Evolutionary conservation across 2,797 vertebrate species (phyloP).

Genomic region (Tadarida brasiliensis): DNA sequence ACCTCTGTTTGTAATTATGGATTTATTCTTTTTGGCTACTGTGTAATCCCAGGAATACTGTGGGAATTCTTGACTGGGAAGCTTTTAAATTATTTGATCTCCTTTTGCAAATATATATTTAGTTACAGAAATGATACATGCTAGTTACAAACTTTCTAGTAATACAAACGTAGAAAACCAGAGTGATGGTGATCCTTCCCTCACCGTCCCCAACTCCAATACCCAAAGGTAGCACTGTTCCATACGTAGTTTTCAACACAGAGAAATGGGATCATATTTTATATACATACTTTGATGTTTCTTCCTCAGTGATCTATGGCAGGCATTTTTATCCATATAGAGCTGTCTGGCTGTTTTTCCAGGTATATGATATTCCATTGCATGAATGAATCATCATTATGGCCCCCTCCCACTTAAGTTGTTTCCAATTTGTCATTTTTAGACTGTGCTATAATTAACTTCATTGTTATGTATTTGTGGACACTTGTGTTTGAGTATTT

Average conservation of each 20-base stretch:
- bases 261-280: neutral
- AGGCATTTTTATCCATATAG: neutral
- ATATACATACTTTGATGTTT: neutral
- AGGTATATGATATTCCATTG: neutral
- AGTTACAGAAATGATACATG: neutral
- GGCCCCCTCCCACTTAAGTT: neutral
- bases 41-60: constrained; percentile 50
- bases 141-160: constrained; percentile 16
- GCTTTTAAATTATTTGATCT: constrained; percentile 58
- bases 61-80: constrained; percentile 51
- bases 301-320: neutral
- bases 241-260: neutral
- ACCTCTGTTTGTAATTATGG: constrained; percentile 22
- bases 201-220: neutral
- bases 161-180: neutral
- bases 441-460: neutral
- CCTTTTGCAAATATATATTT: constrained; percentile 60
- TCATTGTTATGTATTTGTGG: neutral
- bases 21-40: constrained; percentile 21
- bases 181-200: neutral
- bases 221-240: neutral
- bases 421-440: neutral
- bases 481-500: neutral
- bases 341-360: neutral
- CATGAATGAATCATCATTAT: neutral